Percentiles rank a stretch among this genome's conserved stretches.
These are phyloP conservation scores for Ophioninae sp. DNA, from an alignment of 2,888 invertebrate genomes.

Conservation along the genomic window DNA sequence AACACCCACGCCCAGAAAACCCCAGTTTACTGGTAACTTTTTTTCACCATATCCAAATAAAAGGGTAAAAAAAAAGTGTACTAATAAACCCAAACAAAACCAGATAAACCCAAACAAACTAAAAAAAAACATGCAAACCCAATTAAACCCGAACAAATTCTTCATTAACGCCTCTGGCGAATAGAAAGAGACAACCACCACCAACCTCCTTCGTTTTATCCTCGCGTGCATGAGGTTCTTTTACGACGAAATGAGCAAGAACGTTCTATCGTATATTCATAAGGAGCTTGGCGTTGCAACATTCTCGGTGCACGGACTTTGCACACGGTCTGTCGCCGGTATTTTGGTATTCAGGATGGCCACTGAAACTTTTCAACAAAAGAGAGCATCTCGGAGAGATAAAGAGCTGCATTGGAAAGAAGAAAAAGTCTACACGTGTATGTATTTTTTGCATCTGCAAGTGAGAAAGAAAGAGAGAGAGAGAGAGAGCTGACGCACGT, in stretches of 20 bases:
- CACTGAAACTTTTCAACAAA: conserved; percentile 40
- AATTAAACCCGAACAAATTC: neutral
- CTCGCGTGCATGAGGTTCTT: conserved; percentile 14
- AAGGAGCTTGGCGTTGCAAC: conserved; percentile 29
- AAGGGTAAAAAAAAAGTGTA: too few relatives aligned
- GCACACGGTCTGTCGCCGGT: conserved; percentile 19
- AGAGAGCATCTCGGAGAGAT: conserved; percentile 24
- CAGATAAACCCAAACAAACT: too few relatives aligned
- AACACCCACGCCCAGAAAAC: too few relatives aligned
- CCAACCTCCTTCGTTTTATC: neutral
- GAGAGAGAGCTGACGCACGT: conserved; percentile 37
- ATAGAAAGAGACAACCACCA: too few relatives aligned
- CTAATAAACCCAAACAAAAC: too few relatives aligned
- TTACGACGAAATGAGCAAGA: conserved; percentile 34
- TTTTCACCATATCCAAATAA: too few relatives aligned
- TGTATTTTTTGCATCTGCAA: conserved; percentile 18
- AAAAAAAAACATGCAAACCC: too few relatives aligned
- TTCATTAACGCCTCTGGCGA: neutral
- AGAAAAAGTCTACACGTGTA: conserved; percentile 35
- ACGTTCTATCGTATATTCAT: conserved; percentile 21
- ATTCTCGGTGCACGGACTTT: neutral
- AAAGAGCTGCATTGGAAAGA: conserved; percentile 32
- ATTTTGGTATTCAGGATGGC: conserved; percentile 54
- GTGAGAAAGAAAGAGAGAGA: conserved; percentile 1
- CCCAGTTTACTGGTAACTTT: too few relatives aligned